Percentiles rank a stretch among this genome's conserved stretches.
Conservation (phyloP, 2,113 vertebrate genomes). For the Mobula birostris region DNA sequence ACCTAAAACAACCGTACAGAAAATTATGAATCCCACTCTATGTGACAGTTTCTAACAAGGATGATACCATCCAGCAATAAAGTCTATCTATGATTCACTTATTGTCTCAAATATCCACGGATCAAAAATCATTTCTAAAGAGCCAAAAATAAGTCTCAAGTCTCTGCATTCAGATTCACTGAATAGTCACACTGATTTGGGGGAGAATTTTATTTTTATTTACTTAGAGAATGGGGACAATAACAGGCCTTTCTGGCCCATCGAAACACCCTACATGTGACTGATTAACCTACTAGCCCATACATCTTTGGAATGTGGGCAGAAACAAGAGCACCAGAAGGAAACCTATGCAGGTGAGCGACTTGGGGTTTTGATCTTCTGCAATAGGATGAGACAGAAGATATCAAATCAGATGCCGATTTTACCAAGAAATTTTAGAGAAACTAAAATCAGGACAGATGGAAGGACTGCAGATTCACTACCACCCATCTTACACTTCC, state of each 20-base stretch:
- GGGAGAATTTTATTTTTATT: not conserved
- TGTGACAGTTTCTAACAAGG: not conserved
- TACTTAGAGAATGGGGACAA: too few relatives aligned
- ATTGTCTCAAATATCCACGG: not conserved
- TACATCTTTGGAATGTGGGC: too few relatives aligned
- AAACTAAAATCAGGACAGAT: not conserved
- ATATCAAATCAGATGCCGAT: not conserved
- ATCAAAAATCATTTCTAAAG: not conserved
- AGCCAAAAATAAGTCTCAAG: not conserved
- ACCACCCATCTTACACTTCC: not conserved
- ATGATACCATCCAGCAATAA: not conserved
- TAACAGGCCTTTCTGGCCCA: too few relatives aligned
- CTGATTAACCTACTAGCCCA: too few relatives aligned
- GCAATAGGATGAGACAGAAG: not conserved
- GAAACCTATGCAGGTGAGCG: too few relatives aligned
- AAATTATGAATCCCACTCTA: not conserved
- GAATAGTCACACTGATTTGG: not conserved
- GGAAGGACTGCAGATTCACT: not conserved
- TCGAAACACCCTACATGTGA: too few relatives aligned
- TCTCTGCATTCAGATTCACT: not conserved
- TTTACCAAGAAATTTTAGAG: not conserved
- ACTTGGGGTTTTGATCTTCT: not conserved
- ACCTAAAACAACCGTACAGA: not conserved
- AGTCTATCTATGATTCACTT: not conserved
- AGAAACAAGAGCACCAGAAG: too few relatives aligned